A percentile compares a stretch with the other conserved stretches of the same genome.
phyloP scores from a whole-genome alignment of 1,140 invertebrate genomes.

The Pectinophora gossypiella region DNA sequence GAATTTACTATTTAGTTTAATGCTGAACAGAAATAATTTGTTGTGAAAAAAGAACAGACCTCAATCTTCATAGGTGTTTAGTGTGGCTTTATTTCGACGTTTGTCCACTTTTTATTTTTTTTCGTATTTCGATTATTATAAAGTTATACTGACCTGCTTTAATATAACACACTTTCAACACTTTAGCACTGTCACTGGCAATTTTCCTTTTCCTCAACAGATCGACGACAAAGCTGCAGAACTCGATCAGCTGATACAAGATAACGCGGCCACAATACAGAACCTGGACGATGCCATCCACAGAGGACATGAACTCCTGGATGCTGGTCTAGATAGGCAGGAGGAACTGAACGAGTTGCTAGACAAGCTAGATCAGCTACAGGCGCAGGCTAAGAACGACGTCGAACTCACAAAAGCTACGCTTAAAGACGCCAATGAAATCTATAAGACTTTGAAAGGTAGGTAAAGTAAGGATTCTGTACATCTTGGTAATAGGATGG shows the following conservation, averaged over 20 bases:
- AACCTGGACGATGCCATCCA: slow-evolving; percentile 41
- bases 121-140: too few species aligned
- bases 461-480: too few species aligned
- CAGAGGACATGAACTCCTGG: slow-evolving; percentile 75
- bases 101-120: too few species aligned
- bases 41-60: too few species aligned
- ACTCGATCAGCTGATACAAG: slow-evolving; percentile 55
- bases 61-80: too few species aligned
- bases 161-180: too few species aligned
- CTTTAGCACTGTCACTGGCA: too few species aligned
- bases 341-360: slow-evolving; percentile 77
- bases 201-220: slow-evolving; percentile 25
- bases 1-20: too few species aligned
- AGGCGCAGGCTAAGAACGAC: slow-evolving; percentile 86
- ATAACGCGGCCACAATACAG: slow-evolving; percentile 53
- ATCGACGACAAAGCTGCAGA: slow-evolving; percentile 55
- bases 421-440: slow-evolving; percentile 90
- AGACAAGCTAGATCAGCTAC: slow-evolving; percentile 80
- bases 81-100: too few species aligned
- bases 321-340: slow-evolving; percentile 80
- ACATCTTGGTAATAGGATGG: too few species aligned
- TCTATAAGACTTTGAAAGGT: slow-evolving; percentile 89
- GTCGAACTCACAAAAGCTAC: slow-evolving; percentile 90
- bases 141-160: too few species aligned
- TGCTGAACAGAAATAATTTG: too few species aligned